Percentiles rank a stretch among this genome's conserved stretches.
These are phyloP conservation scores for Drosophila kuntzei DNA, from an alignment of 2,888 invertebrate species.

Conservation along the genomic window DNA sequence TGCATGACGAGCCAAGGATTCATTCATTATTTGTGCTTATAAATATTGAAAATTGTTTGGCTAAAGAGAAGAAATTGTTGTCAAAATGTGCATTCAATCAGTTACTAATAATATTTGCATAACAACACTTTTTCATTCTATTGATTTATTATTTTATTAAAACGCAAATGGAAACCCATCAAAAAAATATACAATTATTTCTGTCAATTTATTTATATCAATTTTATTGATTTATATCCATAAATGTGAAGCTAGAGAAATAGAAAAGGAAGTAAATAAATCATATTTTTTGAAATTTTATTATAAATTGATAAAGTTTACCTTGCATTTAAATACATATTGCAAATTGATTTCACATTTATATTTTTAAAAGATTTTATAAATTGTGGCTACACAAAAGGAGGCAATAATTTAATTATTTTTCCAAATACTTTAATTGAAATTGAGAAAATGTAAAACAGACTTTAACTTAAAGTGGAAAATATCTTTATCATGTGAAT, in stretches of 20 bases:
- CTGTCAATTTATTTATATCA: not conserved
- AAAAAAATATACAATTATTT: constrained; percentile 4
- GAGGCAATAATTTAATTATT: too few species aligned
- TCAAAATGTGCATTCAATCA: constrained; percentile 51
- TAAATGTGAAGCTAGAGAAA: not conserved
- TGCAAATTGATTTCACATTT: not conserved
- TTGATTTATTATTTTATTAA: constrained; percentile 27
- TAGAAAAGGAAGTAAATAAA: not conserved
- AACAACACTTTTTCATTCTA: constrained; percentile 34
- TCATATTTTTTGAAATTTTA: not conserved
- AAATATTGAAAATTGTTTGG: constrained; percentile 32
- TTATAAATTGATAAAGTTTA: not conserved
- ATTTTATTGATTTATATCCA: not conserved
- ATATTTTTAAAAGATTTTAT: not conserved
- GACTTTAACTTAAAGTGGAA: not conserved
- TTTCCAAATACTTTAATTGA: too few species aligned
- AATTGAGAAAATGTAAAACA: not conserved
- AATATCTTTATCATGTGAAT: not conserved
- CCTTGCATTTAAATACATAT: not conserved
- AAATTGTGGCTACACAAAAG: too few species aligned
- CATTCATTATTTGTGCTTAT: constrained; percentile 41
- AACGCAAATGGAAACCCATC: constrained; percentile 2
- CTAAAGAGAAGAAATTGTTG: constrained; percentile 8
- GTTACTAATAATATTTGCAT: constrained; percentile 54
- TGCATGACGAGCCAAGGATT: constrained; percentile 21